Evolutionary conservation across 1,140 invertebrate genomes (phyloP).

Genomic region (Dreissena rostriformis): DNA sequence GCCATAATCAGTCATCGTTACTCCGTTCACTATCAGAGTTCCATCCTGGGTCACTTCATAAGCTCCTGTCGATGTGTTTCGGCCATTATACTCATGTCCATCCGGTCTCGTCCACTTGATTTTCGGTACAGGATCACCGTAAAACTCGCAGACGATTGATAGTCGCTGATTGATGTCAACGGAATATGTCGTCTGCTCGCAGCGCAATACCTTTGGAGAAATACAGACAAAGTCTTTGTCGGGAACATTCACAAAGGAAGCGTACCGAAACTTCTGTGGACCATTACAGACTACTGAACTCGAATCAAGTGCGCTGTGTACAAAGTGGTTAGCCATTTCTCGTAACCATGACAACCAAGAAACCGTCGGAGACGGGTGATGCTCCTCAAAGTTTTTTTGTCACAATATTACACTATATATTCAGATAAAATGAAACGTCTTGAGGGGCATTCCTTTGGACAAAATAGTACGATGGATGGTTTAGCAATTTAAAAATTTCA

Average conservation of each 20-base stretch:
- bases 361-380: too few relatives aligned
- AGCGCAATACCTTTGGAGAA: conserved; percentile 45
- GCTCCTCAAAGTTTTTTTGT: too few relatives aligned
- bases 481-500: too few relatives aligned
- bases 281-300: conserved; percentile 45
- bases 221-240: conserved; percentile 41
- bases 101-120: conserved; percentile 45
- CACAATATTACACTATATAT: too few relatives aligned
- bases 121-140: conserved; percentile 55
- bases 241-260: conserved; percentile 47
- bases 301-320: conserved; percentile 13
- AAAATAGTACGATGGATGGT: too few relatives aligned
- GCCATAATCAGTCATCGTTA: conserved; percentile 30
- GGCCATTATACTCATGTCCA: conserved; percentile 30
- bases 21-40: conserved; percentile 27
- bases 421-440: too few relatives aligned
- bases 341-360: conserved; percentile 50
- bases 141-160: conserved; percentile 38
- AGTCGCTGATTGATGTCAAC: conserved; percentile 28
- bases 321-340: conserved; percentile 17
- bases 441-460: too few relatives aligned
- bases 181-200: conserved; percentile 28
- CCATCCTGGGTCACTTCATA: conserved; percentile 43
- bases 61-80: conserved; percentile 14
- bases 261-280: conserved; percentile 20